Percentiles rank a stretch among this genome's conserved stretches.
These are phyloP conservation scores for Spicauda simplicius DNA, from an alignment of 2,888 invertebrate species.

Conservation along the genomic window DNA sequence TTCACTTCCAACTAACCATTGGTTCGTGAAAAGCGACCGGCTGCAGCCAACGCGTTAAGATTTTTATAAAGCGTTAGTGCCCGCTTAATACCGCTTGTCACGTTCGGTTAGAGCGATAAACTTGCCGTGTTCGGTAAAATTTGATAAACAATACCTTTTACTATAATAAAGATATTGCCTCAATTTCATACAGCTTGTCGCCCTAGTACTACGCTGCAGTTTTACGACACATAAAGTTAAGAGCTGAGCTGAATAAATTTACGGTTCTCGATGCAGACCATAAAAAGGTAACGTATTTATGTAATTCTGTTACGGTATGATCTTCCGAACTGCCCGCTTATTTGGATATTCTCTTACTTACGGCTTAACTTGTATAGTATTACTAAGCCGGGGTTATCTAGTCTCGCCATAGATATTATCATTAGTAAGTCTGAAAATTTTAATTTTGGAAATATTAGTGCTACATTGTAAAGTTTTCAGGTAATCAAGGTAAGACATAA, in stretches of 20 bases:
- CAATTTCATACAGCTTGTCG: slow-evolving; percentile 49
- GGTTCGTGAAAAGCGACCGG: slow-evolving; percentile 61
- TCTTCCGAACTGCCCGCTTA: slow-evolving; percentile 7
- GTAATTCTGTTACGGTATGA: slow-evolving; percentile 41
- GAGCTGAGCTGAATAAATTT: slow-evolving; percentile 54
- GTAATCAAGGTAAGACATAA: too few relatives aligned
- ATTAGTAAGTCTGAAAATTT: slow-evolving; percentile 5
- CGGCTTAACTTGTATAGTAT: background rate
- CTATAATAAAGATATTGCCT: slow-evolving; percentile 52
- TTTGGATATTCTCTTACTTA: too few relatives aligned
- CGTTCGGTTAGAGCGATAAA: slow-evolving; percentile 52
- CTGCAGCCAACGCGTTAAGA: slow-evolving; percentile 38
- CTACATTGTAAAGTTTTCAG: too few relatives aligned
- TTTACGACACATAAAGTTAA: slow-evolving; percentile 67
- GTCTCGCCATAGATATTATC: too few relatives aligned
- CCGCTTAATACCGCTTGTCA: slow-evolving; percentile 31
- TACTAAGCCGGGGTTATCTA: background rate
- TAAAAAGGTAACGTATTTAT: slow-evolving; percentile 49
- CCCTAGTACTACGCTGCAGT: slow-evolving; percentile 50
- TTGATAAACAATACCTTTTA: slow-evolving; percentile 46
- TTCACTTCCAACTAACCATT: slow-evolving; percentile 73
- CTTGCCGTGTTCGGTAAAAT: slow-evolving; percentile 46
- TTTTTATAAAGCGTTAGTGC: slow-evolving; percentile 38
- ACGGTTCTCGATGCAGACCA: slow-evolving; percentile 53
- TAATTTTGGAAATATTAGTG: background rate